Evolutionary conservation across 1,140 invertebrate genomes (phyloP).

Genomic region (Kradibia gibbosae): DNA sequence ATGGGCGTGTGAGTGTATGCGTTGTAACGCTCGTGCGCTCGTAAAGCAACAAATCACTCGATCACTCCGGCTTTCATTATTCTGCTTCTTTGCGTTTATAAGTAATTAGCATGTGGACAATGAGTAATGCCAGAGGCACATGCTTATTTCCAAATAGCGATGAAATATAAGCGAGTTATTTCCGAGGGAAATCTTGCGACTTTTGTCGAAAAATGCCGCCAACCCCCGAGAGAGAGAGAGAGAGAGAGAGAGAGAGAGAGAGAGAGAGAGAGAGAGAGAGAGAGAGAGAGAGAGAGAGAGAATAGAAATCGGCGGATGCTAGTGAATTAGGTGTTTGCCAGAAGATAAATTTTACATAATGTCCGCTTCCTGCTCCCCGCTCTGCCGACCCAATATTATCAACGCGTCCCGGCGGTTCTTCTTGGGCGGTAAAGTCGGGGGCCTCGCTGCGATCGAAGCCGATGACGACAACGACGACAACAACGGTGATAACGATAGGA

Average conservation of each 20-base stretch:
- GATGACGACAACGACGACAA: not conserved
- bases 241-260: no score
- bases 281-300: no score
- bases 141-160: not conserved
- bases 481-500: not conserved
- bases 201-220: not conserved
- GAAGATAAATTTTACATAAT: not conserved
- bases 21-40: no score
- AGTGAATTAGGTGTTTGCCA: not conserved
- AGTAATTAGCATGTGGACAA: not conserved
- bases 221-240: no score
- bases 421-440: no score
- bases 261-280: no score
- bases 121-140: not conserved
- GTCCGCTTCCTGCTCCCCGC: not conserved
- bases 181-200: not conserved
- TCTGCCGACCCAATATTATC: no score
- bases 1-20: no score
- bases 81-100: not conserved
- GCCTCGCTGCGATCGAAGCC: not conserved
- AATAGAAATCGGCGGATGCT: not conserved
- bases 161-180: not conserved
- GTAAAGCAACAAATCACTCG: no score
- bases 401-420: no score
- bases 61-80: no score